Conservation (phyloP, 2,797 vertebrate genomes). For the Acanthurus leucopareius region DNA sequence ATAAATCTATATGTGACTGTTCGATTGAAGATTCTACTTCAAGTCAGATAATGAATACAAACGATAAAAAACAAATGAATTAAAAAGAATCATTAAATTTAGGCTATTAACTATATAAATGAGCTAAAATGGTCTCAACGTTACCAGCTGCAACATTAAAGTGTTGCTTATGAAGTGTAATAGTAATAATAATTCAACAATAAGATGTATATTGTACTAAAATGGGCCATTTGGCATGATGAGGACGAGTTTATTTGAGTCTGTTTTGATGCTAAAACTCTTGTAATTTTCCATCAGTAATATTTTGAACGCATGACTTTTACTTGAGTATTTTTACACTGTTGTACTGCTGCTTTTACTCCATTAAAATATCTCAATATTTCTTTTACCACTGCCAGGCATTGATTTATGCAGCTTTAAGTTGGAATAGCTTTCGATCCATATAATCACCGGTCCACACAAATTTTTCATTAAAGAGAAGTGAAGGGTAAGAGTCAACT, state of each 20-base stretch:
- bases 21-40: not conserved
- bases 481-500: slow-evolving; percentile 3
- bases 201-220: not conserved
- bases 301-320: not conserved
- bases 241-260: not conserved
- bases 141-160: not conserved
- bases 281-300: not conserved
- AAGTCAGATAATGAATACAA: not conserved
- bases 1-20: not conserved
- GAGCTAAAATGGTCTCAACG: not conserved
- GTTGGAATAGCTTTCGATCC: not conserved
- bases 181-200: not conserved
- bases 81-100: not conserved
- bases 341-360: not conserved
- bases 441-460: slow-evolving; percentile 10
- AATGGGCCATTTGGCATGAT: not conserved
- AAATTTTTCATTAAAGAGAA: not conserved
- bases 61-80: not conserved
- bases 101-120: not conserved
- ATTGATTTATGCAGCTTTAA: slow-evolving; percentile 6
- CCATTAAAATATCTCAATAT: not conserved
- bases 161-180: not conserved
- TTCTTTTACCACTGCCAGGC: not conserved
- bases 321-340: not conserved
- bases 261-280: not conserved